These are phyloP conservation scores for Mesembrinibis cayennensis DNA, from an alignment of 2,113 vertebrate species.

Conservation along the genomic window DNA sequence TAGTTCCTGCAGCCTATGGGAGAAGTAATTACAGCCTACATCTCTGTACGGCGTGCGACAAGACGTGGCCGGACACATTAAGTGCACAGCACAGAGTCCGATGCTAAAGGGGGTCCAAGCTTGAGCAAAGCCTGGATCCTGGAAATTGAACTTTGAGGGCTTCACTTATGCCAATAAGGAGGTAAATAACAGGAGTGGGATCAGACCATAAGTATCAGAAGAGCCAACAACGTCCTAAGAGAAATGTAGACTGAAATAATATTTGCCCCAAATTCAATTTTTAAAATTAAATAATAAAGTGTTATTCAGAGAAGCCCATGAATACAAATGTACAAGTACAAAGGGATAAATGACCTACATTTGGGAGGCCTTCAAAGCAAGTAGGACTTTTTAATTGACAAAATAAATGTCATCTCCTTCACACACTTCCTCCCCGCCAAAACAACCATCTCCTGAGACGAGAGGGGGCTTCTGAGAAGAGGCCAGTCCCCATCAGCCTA, in stretches of 20 bases:
- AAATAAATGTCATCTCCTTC: neutral
- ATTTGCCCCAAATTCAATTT: neutral
- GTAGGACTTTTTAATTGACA: neutral
- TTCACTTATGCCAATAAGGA: neutral
- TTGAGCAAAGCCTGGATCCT: neutral
- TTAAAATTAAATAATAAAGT: neutral
- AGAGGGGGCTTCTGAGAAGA: neutral
- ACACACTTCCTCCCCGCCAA: rapidly evolving
- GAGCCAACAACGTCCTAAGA: neutral
- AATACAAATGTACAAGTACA: neutral
- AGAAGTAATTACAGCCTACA: conserved; percentile 26
- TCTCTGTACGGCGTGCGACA: neutral
- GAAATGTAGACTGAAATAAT: neutral
- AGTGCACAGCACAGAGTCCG: neutral
- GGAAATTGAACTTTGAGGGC: neutral
- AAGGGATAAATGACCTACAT: neutral
- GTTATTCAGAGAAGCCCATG: neutral
- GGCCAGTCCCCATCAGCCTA: neutral
- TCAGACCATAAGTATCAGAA: neutral
- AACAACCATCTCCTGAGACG: neutral
- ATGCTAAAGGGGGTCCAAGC: neutral
- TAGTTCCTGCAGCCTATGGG: neutral
- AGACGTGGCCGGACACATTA: neutral
- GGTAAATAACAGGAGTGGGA: neutral
- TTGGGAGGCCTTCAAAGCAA: neutral